Evolutionary conservation across 2,797 vertebrate genomes (phyloP), one percentile per base, ranked within the genome.

Genomic region (Streptopelia turtur): DNA sequence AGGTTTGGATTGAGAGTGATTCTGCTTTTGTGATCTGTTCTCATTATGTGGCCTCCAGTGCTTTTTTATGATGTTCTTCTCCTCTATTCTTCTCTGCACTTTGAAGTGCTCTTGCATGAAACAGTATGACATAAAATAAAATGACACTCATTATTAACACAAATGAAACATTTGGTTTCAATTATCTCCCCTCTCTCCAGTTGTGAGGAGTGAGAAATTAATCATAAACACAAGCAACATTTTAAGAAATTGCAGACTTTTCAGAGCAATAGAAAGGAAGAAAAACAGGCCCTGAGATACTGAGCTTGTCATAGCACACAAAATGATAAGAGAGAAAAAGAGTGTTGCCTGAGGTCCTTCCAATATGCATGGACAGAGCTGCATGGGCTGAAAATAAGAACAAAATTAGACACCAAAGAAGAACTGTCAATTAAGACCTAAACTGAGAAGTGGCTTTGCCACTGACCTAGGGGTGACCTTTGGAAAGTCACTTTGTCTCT

Each of bases 111-210:
- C 28, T 95, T 91, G 76, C 74, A 77, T 95, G 79, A 70, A 92
- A 82, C 70, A 85, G 86, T 90, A 95, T 25, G 91, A 93, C 85
- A 94, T 95, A 96, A 90, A 96, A 95, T 95, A 86, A 93, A 91
- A 92, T 95, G 85, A 63, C 70, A 94, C 50, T 95, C 13, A 2
- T 94, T 91, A 93, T 93, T 95, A 92, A 83, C 75, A 91, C 89
- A 91, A 93, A 95, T 37, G 64, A 91, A 93, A 84, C 96, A 95
- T 95, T 93, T 89, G 87, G 76, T 96, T 97, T 87, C 92, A 90
- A 93, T 95, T 77, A 93, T 78, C 64, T 72, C 64, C 71, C 49
- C 47, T 83, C 91, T 93, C 74, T 92, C 75, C 69, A 90, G 84
- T 87, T 93, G 45, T 66, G 69, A 81, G 60, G 55, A 91, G 82